Percentiles rank a stretch among this genome's conserved stretches.
These are phyloP conservation scores for Machaerirhynchus nigripectus DNA, from an alignment of 2,113 vertebrate genomes.

Conservation along the genomic window DNA sequence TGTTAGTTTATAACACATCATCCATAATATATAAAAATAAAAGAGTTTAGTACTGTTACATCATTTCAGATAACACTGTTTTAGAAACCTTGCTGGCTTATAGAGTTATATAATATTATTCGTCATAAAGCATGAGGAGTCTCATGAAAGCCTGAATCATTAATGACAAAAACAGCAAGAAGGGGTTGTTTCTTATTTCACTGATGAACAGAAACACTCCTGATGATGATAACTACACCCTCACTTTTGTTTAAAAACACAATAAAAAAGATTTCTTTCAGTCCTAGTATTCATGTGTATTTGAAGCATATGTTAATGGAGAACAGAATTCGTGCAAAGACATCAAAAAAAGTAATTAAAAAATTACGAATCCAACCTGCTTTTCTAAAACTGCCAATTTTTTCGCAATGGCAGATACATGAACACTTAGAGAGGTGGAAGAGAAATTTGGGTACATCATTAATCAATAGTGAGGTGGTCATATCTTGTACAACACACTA, in stretches of 20 bases:
- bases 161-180: not conserved
- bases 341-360: not conserved
- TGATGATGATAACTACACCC: not conserved
- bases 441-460: not conserved
- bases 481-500: not conserved
- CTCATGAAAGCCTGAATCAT: not conserved
- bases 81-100: not conserved
- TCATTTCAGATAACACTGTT: not conserved
- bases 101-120: not conserved
- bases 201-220: not conserved
- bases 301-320: not conserved
- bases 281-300: not conserved
- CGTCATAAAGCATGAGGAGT: not conserved
- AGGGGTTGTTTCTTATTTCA: not conserved
- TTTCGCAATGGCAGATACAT: not conserved
- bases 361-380: not conserved
- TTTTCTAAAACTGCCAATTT: not conserved
- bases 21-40: not conserved
- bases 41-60: accelerated
- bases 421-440: not conserved
- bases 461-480: not conserved
- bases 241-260: not conserved
- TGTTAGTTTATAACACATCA: not conserved
- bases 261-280: not conserved
- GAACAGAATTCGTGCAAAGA: not conserved